Percentiles rank a stretch among this genome's conserved stretches.
Conservation (phyloP, 2,113 vertebrate species). For the Syngnathoides biaculeatus region DNA sequence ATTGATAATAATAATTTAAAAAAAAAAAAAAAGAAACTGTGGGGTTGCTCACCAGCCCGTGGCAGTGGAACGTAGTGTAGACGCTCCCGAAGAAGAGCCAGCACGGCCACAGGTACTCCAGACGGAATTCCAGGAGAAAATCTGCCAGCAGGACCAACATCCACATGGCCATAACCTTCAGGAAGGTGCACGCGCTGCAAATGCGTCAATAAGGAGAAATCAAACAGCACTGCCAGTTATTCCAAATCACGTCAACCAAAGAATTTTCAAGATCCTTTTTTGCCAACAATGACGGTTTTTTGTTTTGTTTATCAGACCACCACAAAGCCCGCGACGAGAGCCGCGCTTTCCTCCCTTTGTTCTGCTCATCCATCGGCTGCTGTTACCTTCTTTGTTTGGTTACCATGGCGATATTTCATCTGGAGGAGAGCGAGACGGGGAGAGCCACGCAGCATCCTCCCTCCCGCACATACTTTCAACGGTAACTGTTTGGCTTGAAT, state of each 20-base stretch:
- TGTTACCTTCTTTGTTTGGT: conserved; percentile 76
- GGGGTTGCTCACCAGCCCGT: conserved; percentile 73
- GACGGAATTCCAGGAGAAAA: conserved; percentile 77
- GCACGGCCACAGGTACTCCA: conserved; percentile 81
- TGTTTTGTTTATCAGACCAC: conserved; percentile 27
- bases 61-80: conserved; percentile 81
- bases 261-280: conserved; percentile 12
- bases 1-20: too few species aligned
- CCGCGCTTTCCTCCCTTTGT: conserved; percentile 68
- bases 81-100: conserved; percentile 81
- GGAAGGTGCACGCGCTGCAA: conserved; percentile 75
- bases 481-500: background rate
- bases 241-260: too few species aligned
- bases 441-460: conserved; percentile 31
- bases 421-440: conserved; percentile 53
- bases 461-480: conserved; percentile 18
- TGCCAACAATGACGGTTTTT: conserved; percentile 36
- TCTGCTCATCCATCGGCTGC: conserved; percentile 62
- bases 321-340: conserved; percentile 39
- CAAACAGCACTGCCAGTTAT: background rate
- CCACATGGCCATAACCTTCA: conserved; percentile 79
- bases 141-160: conserved; percentile 78
- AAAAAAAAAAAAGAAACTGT: too few species aligned
- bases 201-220: background rate
- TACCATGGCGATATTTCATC: conserved; percentile 77